Conservation (phyloP, 1,140 invertebrate genomes). For the Bombus pyrosoma region DNA sequence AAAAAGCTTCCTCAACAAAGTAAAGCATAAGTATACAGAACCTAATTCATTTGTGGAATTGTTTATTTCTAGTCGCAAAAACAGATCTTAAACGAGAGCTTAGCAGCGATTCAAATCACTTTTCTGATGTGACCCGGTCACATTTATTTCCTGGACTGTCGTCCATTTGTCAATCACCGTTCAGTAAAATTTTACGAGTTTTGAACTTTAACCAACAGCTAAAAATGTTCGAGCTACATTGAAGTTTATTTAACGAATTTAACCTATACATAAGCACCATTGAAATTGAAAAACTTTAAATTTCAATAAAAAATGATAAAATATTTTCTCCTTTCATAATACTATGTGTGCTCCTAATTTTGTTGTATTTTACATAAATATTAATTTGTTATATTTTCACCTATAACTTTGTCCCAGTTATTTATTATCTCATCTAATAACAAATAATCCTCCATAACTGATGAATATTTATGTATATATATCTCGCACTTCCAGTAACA, state of each 20-base stretch:
- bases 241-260: neutral
- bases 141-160: neutral
- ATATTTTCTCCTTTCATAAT: neutral
- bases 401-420: neutral
- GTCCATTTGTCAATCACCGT: neutral
- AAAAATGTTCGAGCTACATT: neutral
- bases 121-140: neutral
- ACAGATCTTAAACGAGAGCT: neutral
- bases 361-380: neutral
- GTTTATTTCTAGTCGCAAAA: slow-evolving; percentile 2
- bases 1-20: neutral
- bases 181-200: neutral
- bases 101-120: neutral
- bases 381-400: neutral
- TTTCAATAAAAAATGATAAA: neutral
- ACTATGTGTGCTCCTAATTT: neutral
- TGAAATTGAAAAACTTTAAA: neutral
- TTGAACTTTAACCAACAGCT: neutral
- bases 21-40: neutral
- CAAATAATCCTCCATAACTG: neutral
- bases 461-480: neutral
- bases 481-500: neutral
- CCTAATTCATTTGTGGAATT: slow-evolving; percentile 31
- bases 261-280: neutral
- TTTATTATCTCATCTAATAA: neutral